Conservation (phyloP, 2,113 vertebrate species). For the Petrocephalus zakoni region DNA sequence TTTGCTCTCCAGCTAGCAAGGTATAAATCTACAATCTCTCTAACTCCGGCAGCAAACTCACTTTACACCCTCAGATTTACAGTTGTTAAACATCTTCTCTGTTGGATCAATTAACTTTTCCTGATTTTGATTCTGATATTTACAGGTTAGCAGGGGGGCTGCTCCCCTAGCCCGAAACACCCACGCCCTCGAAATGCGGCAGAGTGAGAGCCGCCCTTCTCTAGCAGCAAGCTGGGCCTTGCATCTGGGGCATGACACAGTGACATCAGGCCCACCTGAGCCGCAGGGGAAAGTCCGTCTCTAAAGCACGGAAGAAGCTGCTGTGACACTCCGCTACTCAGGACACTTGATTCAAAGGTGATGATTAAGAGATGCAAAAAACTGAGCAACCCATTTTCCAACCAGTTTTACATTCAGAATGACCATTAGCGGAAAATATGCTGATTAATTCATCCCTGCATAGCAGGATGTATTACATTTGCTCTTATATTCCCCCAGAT, state of each 20-base stretch:
- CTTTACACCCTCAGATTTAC: background rate
- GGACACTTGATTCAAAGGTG: background rate
- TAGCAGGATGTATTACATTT: background rate
- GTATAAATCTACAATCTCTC: background rate
- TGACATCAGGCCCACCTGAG: background rate
- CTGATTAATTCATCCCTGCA: constrained; percentile 2
- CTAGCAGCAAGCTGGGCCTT: background rate
- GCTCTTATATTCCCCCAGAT: constrained; percentile 8
- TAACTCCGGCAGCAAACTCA: background rate
- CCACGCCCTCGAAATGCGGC: background rate
- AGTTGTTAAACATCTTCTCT: no score
- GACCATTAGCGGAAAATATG: background rate
- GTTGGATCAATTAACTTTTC: no score
- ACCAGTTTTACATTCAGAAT: constrained; percentile 7
- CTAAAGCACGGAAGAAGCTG: background rate
- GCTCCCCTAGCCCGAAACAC: background rate
- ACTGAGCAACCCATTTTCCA: background rate
- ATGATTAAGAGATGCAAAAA: background rate
- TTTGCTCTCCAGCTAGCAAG: background rate
- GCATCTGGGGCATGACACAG: background rate
- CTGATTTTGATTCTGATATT: no score
- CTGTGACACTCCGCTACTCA: background rate
- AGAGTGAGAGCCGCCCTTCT: background rate
- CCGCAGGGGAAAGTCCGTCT: background rate
- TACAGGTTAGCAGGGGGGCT: background rate